Evolutionary conservation across 2,113 vertebrate genomes (phyloP).

Genomic region (Ciconia stormi): DNA sequence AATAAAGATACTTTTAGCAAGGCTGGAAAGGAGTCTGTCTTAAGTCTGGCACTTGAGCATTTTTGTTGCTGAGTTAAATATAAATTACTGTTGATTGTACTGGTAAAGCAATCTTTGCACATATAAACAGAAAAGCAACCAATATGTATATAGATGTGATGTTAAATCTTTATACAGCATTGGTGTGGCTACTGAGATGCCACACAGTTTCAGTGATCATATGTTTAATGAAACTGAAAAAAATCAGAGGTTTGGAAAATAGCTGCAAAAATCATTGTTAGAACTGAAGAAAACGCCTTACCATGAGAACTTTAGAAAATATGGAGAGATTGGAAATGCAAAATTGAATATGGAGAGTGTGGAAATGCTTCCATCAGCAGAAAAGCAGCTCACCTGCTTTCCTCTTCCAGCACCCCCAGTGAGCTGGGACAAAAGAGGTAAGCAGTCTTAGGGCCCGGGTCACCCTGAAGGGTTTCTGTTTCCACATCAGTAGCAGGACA

Average conservation of each 20-base stretch:
- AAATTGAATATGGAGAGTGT: too few relatives aligned
- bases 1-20: not conserved
- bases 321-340: not conserved
- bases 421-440: not conserved
- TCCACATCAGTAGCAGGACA: not conserved
- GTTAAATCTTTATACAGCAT: not conserved
- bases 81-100: not conserved
- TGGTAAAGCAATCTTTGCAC: not conserved
- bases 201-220: not conserved
- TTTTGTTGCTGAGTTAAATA: not conserved
- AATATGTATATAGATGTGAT: not conserved
- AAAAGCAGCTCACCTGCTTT: not conserved
- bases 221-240: not conserved
- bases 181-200: not conserved
- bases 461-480: not conserved
- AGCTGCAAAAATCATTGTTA: not conserved
- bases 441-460: not conserved
- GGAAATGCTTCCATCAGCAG: not conserved
- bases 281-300: not conserved
- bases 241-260: not conserved
- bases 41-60: not conserved
- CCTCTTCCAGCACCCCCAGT: not conserved
- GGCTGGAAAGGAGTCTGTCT: not conserved
- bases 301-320: not conserved
- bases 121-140: not conserved